Evolutionary conservation across 2,797 vertebrate genomes (phyloP).

Genomic region (Chaenodraco wilsoni): DNA sequence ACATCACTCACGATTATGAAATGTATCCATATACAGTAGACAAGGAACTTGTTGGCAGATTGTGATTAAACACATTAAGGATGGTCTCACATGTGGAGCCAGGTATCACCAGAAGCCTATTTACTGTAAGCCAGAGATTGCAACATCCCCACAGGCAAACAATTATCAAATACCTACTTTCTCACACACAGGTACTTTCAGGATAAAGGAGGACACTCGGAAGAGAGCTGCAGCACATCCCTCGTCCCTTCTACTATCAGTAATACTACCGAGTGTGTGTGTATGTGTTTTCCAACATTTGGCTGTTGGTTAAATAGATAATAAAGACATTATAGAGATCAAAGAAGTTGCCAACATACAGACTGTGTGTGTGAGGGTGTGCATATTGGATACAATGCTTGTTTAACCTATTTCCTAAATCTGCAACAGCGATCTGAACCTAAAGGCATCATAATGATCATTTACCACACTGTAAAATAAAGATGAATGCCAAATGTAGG

Average conservation of each 20-base stretch:
- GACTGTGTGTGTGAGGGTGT: too few species aligned
- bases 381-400: too few species aligned
- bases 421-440: too few species aligned
- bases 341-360: too few species aligned
- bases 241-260: too few species aligned
- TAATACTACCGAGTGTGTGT: too few species aligned
- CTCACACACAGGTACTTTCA: slow-evolving; percentile 13
- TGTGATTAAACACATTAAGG: slow-evolving; percentile 30
- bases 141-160: slow-evolving; percentile 45
- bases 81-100: slow-evolving; percentile 43
- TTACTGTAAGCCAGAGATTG: slow-evolving; percentile 41
- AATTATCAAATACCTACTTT: slow-evolving; percentile 37
- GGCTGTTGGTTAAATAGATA: too few species aligned
- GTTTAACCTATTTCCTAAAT: too few species aligned
- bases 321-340: too few species aligned
- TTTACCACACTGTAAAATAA: background rate
- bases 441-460: too few species aligned
- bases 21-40: slow-evolving; percentile 26
- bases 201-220: background rate
- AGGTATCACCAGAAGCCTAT: slow-evolving; percentile 44
- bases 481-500: slow-evolving; percentile 8
- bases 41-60: slow-evolving; percentile 24
- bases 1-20: slow-evolving; percentile 20
- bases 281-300: too few species aligned
- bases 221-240: background rate